Base-by-base conservation (phyloP, 1,140 invertebrate species). In the Yoshiicerus persimilis region DNA sequence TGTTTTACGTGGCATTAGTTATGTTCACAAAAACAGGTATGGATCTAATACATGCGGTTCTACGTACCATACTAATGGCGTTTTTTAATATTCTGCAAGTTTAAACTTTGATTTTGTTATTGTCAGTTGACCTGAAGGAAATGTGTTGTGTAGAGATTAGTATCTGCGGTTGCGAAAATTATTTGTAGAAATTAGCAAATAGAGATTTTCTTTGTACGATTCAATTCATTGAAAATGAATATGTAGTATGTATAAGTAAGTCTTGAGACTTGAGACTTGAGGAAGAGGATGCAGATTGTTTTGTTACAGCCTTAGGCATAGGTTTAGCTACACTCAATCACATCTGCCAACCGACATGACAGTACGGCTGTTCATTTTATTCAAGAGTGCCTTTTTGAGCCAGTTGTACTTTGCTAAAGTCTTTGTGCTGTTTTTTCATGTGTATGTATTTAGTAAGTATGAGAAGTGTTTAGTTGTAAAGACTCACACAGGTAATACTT, bases 111-210 rank as follows among this genome's bases (percentile, higher is more conserved):
- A 27, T 30, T 70, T n/a, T 16, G 20, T 2, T 16, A 20, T 56
- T 56, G 2, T 4, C 4, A n/a, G 47, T 56, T 56, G 47, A 56
- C 41, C 16, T 56, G 47, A 5, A n/a, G n/a, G 47, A 56, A 56
- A 47, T 16, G n/a, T n/a, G 16, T 56, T n/a, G 5, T 16, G 47
- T 56, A 56, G 47, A n/a, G 20, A 56, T 56, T 70, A n/a, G n/a
- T n/a, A n/a, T 70, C 13, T 70, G 64, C 13, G 64, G 64, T 16
- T 70, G n/a, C n/a, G n/a, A 34, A n/a, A 80, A 23, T 80, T 80
- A 80, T 80, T 80, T 80, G 75, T 34, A 80, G 27, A 80, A 80
- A 80, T 80, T 80, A 80, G n/a, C 32, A 80, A 80, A 80, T n/a
- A 80, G 75, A n/a, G 75, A 80, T 34, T 80, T 9, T 80, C 75